phyloP scores from a whole-genome alignment of 2,113 vertebrate genomes.

The Phalacrocorax pelagicus region DNA sequence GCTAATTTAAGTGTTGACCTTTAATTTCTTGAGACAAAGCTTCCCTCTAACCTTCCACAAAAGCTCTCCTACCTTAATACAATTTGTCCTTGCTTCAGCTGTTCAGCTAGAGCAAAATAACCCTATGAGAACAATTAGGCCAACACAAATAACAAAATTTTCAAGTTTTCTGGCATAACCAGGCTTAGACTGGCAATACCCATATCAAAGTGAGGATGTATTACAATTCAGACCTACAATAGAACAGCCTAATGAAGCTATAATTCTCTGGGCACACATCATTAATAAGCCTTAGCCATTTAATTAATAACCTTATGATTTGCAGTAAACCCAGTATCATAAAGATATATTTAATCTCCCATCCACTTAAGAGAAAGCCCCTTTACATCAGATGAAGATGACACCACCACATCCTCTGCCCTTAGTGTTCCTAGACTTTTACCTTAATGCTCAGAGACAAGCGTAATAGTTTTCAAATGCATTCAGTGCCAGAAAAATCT shows the following conservation, averaged over 20 bases:
- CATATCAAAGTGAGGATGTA: neutral
- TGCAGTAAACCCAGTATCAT: neutral
- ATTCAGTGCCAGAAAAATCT: neutral
- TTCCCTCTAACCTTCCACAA: neutral
- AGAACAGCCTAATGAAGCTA: neutral
- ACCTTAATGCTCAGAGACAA: neutral
- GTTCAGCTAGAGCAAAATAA: neutral
- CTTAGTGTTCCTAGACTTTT: neutral
- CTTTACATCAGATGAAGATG: neutral
- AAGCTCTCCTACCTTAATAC: neutral
- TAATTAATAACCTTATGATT: conserved; percentile 35
- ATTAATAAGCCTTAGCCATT: conserved; percentile 4
- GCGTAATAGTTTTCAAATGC: neutral
- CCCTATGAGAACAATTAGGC: neutral
- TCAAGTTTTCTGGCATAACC: neutral
- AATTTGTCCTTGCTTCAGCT: neutral
- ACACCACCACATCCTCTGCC: neutral
- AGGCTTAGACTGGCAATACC: neutral
- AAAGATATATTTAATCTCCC: neutral
- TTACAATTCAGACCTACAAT: neutral
- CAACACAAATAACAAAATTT: neutral
- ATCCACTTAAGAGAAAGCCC: neutral
- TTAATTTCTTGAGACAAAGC: neutral
- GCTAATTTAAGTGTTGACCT: neutral
- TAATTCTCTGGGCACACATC: neutral